phyloP scores from a whole-genome alignment of 2,797 vertebrate species.

The Microhierax caerulescens region DNA sequence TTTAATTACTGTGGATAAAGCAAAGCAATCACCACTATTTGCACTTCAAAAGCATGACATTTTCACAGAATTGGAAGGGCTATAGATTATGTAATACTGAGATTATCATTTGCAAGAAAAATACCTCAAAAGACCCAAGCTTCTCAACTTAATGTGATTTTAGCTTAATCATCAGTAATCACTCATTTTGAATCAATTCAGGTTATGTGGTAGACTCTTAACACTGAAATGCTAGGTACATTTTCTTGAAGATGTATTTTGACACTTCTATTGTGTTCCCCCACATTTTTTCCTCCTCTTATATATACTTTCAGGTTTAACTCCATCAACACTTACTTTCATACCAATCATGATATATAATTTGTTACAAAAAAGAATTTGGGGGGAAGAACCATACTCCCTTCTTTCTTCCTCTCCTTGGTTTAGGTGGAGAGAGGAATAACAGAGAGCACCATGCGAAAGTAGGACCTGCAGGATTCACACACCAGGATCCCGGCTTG shows the following conservation, averaged over 20 bases:
- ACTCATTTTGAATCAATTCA: not conserved
- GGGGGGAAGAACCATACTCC: rapidly evolving
- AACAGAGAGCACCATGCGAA: not conserved
- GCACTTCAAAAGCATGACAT: slow-evolving; percentile 51
- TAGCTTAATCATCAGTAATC: not conserved
- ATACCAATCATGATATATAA: not conserved
- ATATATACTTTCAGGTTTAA: not conserved
- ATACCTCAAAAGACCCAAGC: not conserved
- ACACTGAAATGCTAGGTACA: not conserved
- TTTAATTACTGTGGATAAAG: slow-evolving; percentile 55
- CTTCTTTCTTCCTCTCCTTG: not conserved
- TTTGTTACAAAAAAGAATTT: not conserved
- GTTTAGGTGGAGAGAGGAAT: not conserved
- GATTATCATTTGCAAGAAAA: slow-evolving; percentile 4
- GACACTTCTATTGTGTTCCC: not conserved
- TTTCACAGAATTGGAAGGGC: slow-evolving; percentile 23
- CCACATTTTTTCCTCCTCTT: not conserved
- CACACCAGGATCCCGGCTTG: not conserved
- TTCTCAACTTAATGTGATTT: not conserved
- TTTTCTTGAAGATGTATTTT: not conserved
- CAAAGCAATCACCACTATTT: slow-evolving; percentile 39
- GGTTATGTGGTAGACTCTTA: not conserved
- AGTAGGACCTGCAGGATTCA: not conserved
- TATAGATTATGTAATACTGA: not conserved
- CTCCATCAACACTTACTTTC: not conserved